These are phyloP conservation scores for Brachypterus glaber DNA, from an alignment of 2,888 invertebrate genomes.

Conservation along the genomic window DNA sequence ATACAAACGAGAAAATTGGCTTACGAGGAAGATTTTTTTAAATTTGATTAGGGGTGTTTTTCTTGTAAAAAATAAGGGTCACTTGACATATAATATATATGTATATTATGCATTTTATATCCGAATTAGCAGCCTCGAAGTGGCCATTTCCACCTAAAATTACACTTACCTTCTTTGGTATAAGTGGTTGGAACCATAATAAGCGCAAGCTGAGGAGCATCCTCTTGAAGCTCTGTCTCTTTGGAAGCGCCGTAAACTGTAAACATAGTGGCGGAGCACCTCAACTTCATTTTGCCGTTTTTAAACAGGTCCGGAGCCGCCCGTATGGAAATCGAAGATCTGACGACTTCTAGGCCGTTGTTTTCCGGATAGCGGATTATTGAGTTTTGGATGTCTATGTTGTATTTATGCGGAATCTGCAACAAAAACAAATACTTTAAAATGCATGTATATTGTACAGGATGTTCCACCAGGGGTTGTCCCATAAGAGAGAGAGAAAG, in stretches of 20 bases:
- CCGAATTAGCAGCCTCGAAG: no score
- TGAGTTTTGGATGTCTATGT: not conserved
- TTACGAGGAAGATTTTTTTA: no score
- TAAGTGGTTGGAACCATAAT: slow-evolving; percentile 35
- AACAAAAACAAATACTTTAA: slow-evolving; percentile 10
- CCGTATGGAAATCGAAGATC: slow-evolving; percentile 33
- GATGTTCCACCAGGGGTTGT: no score
- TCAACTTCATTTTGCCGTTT: slow-evolving; percentile 34
- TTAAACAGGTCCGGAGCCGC: slow-evolving; percentile 35
- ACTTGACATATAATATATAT: no score
- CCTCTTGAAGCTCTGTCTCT: slow-evolving; percentile 35
- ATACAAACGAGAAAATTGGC: no score
- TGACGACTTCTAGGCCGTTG: slow-evolving; percentile 33
- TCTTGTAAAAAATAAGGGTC: no score
- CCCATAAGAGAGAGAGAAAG: slow-evolving; percentile 20
- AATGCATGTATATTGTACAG: no score
- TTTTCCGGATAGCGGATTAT: slow-evolving; percentile 30
- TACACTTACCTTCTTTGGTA: slow-evolving; percentile 31
- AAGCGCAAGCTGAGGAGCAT: slow-evolving; percentile 35
- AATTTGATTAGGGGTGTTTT: no score
- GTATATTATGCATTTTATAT: no score
- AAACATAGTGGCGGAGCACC: slow-evolving; percentile 36
- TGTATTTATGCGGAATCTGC: slow-evolving; percentile 15
- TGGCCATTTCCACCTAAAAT: no score
- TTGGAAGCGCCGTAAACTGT: slow-evolving; percentile 32